A percentile compares a stretch with the other conserved stretches of the same genome.
Conservation (phyloP, 1,140 invertebrate species). For the Macrocentrus cingulum region DNA sequence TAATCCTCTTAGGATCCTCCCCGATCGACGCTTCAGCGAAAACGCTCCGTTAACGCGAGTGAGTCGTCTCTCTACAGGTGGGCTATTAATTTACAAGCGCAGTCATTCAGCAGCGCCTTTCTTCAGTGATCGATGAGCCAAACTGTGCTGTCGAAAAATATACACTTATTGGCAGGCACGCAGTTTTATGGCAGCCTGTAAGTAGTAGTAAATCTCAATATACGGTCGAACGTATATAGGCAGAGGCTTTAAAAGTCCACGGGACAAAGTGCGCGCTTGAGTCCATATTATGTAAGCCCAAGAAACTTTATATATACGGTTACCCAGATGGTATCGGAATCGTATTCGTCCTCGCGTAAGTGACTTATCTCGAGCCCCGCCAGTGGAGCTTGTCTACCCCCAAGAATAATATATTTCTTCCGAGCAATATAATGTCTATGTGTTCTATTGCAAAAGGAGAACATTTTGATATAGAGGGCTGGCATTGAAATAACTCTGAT, state of each 20-base stretch:
- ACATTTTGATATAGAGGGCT: too few relatives aligned
- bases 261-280: neutral
- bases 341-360: constrained; percentile 2
- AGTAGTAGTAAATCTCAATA: constrained; percentile 2
- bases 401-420: constrained; percentile 7
- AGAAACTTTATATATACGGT: constrained; percentile 6
- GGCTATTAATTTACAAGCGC: constrained; percentile 4
- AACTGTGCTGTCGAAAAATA: too few relatives aligned
- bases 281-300: constrained; percentile 6
- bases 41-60: neutral
- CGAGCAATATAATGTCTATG: neutral
- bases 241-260: constrained; percentile 2
- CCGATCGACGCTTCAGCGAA: neutral
- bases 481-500: too few relatives aligned
- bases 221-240: neutral
- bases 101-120: neutral
- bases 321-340: constrained; percentile 6
- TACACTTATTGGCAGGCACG: too few relatives aligned
- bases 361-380: constrained; percentile 2
- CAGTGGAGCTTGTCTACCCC: neutral
- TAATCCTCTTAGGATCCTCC: neutral
- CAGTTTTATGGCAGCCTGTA: too few relatives aligned
- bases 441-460: too few relatives aligned
- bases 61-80: neutral
- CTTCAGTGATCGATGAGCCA: neutral